A percentile compares a stretch with the other conserved stretches of the same genome.
phyloP scores from a whole-genome alignment of 2,113 vertebrate species.

The Origma solitaria region DNA sequence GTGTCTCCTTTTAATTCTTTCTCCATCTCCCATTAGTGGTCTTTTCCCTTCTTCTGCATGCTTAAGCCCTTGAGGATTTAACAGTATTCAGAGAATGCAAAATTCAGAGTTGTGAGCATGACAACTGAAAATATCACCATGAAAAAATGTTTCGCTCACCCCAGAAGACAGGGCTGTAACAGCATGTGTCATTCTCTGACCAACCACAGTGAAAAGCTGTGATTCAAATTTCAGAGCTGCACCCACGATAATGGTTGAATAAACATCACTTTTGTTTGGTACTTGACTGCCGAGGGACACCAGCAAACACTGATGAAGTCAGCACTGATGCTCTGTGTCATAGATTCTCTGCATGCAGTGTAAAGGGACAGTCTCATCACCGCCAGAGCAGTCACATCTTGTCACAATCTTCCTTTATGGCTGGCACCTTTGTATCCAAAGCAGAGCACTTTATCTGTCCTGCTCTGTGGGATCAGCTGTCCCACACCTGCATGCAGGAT shows the following conservation, averaged over 20 bases:
- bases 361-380: background rate
- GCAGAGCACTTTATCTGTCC: background rate
- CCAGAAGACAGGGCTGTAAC: background rate
- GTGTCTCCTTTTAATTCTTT: background rate
- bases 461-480: background rate
- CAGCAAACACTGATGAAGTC: background rate
- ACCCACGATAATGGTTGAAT: background rate
- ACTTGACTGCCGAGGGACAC: background rate
- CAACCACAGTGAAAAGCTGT: background rate
- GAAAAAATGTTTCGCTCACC: background rate
- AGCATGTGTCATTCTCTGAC: background rate
- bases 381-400: background rate
- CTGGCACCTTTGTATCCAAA: background rate
- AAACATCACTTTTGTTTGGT: background rate
- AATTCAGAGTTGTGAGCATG: background rate
- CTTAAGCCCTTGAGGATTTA: slow-evolving; percentile 4
- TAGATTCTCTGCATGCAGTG: background rate
- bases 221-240: background rate
- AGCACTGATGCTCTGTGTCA: background rate
- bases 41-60: background rate
- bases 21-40: background rate
- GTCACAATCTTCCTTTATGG: background rate
- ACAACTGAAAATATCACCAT: background rate
- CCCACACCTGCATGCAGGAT: rapidly evolving
- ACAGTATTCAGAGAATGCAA: background rate